phyloP scores from a whole-genome alignment of 2,113 vertebrate species.

The Hoplias malabaricus region DNA sequence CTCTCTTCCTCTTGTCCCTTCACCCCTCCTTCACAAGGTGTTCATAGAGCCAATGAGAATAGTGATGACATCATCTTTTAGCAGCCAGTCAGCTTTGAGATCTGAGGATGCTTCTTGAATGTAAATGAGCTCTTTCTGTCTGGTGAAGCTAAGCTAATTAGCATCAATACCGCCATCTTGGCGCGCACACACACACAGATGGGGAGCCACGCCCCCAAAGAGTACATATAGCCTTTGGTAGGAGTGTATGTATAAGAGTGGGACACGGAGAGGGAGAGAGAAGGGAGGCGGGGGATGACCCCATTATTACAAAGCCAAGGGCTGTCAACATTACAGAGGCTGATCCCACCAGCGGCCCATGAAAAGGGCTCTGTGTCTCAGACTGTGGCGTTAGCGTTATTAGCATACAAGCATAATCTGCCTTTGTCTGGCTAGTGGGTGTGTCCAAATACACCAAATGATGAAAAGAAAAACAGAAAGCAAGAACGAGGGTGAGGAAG shows the following conservation, averaged over 20 bases:
- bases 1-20: slow-evolving; percentile 79
- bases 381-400: slow-evolving; percentile 49
- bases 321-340: slow-evolving; percentile 48
- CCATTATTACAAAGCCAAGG: slow-evolving; percentile 32
- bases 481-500: slow-evolving; percentile 37
- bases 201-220: slow-evolving; percentile 46
- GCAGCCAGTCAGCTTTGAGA: slow-evolving; percentile 74
- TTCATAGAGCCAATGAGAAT: slow-evolving; percentile 83
- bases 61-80: slow-evolving; percentile 93
- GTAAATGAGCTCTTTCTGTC: slow-evolving; percentile 64
- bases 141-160: slow-evolving; percentile 60
- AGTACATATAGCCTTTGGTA: slow-evolving; percentile 41
- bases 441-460: slow-evolving; percentile 54
- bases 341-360: slow-evolving; percentile 35
- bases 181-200: slow-evolving; percentile 6
- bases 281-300: slow-evolving; percentile 4
- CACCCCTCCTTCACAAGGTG: slow-evolving; percentile 74
- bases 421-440: slow-evolving; percentile 63
- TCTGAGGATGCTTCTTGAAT: slow-evolving; percentile 75
- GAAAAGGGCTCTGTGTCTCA: slow-evolving; percentile 48
- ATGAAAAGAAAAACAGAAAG: slow-evolving; percentile 7
- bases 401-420: slow-evolving; percentile 58
- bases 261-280: neutral
- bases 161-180: slow-evolving; percentile 18
- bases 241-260: neutral